These are phyloP conservation scores for Drosophila picticornis DNA, from an alignment of 2,888 invertebrate species.

Conservation along the genomic window DNA sequence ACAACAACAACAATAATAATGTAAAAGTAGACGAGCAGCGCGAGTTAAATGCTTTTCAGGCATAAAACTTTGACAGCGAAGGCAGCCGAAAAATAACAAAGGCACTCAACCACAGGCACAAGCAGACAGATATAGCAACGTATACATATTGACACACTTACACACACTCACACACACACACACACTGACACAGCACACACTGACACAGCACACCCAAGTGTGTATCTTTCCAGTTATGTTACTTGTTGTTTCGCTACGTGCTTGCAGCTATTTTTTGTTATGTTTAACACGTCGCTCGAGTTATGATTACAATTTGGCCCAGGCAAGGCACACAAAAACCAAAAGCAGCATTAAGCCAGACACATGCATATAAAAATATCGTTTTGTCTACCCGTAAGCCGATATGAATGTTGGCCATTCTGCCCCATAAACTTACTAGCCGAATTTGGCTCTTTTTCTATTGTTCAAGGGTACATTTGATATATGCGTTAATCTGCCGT, in stretches of 20 bases:
- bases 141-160: slow-evolving; percentile 14
- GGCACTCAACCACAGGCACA: slow-evolving; percentile 21
- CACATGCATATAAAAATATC: slow-evolving; percentile 5
- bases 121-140: slow-evolving; percentile 1
- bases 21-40: slow-evolving; percentile 45
- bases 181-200: slow-evolving; percentile 1
- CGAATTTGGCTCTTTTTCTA: background rate
- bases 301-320: slow-evolving; percentile 74
- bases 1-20: slow-evolving; percentile 15
- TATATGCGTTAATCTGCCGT: slow-evolving; percentile 29
- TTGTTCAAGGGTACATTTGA: slow-evolving; percentile 22
- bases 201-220: background rate
- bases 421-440: slow-evolving; percentile 39
- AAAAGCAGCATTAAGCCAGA: slow-evolving; percentile 4
- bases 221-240: slow-evolving; percentile 15
- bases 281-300: slow-evolving; percentile 74
- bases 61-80: slow-evolving; percentile 61
- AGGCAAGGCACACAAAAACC: slow-evolving; percentile 6
- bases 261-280: slow-evolving; percentile 77
- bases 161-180: background rate
- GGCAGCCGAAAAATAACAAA: slow-evolving; percentile 40
- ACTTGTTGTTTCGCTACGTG: slow-evolving; percentile 62
- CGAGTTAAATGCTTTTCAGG: slow-evolving; percentile 69
- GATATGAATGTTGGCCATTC: slow-evolving; percentile 24
- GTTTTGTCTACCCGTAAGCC: slow-evolving; percentile 13